Evolutionary conservation across 2,888 invertebrate genomes (phyloP), one percentile per base, ranked within the genome.

Genomic region (Autographa pulchrina): DNA sequence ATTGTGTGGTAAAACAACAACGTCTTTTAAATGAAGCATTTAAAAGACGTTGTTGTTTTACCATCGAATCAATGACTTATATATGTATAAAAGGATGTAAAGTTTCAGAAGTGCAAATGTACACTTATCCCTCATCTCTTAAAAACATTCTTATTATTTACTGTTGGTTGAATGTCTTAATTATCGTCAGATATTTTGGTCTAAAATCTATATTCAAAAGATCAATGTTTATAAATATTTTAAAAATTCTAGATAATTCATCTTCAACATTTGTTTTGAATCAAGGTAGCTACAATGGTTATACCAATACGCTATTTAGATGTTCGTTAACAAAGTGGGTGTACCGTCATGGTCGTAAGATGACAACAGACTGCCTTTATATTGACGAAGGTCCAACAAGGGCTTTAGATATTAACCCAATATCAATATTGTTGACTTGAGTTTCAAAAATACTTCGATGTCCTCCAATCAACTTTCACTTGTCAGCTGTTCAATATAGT

Each of bases 401-500:
- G 74, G 80, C 65, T 74, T n/a, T 69, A 60, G 66, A 74, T 65
- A 75, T 74, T 67, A 70, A 75, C 65, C 76, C 56, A 72, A 75
- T 75, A 74, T 78, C 61, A 65, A 77, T 68, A 68, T 59, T 54
- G 48, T 65, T 70, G 70, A 62, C 61, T 62, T 62, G 48, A 75
- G 70, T 80, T 70, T 70, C 68, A 74, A 77, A 68, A 72, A 75
- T 67, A 68, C 54, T 62, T 58, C n/a, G 68, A 75, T 78, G 82
- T 82, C 84, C 75, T 82, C 73, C 72, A 82, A 80, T 74, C 80
- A 82, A 82, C 78, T 82, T 82, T 82, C 83, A 77, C 79, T 82
- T 75, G 75, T 79, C 74, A 68, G 69, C 65, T 61, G 62, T 64
- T 72, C 70, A 76, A 65, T 78, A 73, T 70, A 72, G 63, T 67